A percentile compares a stretch with the other conserved stretches of the same genome.
These are phyloP conservation scores for Pseudochirops cupreus DNA, from an alignment of 2,797 vertebrate species.

Conservation along the genomic window DNA sequence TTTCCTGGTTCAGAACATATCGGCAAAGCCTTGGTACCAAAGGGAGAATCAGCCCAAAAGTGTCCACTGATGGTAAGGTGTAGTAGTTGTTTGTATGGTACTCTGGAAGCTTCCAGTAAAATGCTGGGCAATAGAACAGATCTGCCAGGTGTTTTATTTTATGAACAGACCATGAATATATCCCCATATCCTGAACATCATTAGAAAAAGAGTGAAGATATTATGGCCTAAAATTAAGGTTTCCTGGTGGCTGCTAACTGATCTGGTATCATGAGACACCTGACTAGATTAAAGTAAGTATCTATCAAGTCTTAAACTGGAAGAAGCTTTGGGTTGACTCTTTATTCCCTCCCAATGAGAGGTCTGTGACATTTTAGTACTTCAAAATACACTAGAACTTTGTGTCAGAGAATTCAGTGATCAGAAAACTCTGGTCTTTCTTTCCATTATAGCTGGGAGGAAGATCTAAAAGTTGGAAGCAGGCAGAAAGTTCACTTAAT, in stretches of 20 bases:
- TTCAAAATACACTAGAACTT: background rate
- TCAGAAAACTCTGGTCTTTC: background rate
- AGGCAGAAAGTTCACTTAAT: background rate
- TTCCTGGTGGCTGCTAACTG: background rate
- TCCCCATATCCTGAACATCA: background rate
- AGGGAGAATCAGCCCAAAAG: background rate
- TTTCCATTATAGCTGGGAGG: background rate
- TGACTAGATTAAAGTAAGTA: background rate
- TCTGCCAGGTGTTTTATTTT: background rate
- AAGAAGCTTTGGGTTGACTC: background rate
- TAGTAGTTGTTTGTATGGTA: background rate
- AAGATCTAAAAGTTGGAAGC: background rate
- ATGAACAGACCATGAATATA: background rate
- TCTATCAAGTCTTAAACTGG: background rate
- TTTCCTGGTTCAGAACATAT: background rate
- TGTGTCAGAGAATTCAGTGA: background rate
- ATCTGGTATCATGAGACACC: background rate
- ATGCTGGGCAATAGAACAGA: background rate
- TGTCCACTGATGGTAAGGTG: background rate
- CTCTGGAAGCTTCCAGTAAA: background rate
- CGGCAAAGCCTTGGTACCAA: background rate
- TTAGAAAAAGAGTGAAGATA: background rate
- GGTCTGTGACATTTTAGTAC: background rate
- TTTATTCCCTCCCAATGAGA: background rate
- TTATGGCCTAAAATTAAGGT: background rate